Conservation (phyloP, 2,888 invertebrate genomes). For the Elysia crispata region DNA sequence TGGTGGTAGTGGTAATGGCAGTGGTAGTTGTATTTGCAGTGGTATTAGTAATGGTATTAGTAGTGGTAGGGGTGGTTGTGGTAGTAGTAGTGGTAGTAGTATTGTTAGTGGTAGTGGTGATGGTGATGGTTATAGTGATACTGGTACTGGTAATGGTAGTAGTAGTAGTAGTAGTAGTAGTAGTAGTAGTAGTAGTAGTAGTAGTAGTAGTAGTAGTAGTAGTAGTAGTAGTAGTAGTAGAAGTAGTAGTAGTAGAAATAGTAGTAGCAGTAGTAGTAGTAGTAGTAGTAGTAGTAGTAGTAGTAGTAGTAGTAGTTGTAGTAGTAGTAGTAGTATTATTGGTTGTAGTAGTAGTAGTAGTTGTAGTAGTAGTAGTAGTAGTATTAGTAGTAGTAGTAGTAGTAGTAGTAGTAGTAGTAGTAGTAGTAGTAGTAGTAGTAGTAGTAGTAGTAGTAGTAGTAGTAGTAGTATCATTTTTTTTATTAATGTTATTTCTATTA, state of each 20-base stretch:
- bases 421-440: conserved; percentile 27
- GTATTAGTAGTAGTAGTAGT: conserved; percentile 16
- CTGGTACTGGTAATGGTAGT: not conserved
- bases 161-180: not conserved
- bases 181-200: not conserved
- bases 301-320: not conserved
- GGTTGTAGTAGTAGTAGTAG: too few relatives aligned
- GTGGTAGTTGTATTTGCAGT: too few relatives aligned
- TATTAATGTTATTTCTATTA: too few relatives aligned
- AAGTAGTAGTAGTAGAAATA: conserved; percentile 40
- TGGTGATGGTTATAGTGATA: not conserved
- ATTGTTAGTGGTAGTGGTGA: too few relatives aligned
- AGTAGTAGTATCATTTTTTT: too few relatives aligned
- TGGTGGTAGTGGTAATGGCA: too few relatives aligned
- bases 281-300: conserved; percentile 30
- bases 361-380: too few relatives aligned
- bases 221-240: conserved; percentile 25
- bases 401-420: conserved; percentile 29
- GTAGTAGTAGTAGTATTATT: not conserved
- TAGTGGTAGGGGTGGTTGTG: too few relatives aligned
- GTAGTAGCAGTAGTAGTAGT: conserved; percentile 44
- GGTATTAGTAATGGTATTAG: too few relatives aligned
- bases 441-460: conserved; percentile 25
- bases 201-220: conserved; percentile 15
- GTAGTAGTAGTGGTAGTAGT: too few relatives aligned